Conservation (phyloP, 1,140 invertebrate species). For the Dreissena rostriformis region DNA sequence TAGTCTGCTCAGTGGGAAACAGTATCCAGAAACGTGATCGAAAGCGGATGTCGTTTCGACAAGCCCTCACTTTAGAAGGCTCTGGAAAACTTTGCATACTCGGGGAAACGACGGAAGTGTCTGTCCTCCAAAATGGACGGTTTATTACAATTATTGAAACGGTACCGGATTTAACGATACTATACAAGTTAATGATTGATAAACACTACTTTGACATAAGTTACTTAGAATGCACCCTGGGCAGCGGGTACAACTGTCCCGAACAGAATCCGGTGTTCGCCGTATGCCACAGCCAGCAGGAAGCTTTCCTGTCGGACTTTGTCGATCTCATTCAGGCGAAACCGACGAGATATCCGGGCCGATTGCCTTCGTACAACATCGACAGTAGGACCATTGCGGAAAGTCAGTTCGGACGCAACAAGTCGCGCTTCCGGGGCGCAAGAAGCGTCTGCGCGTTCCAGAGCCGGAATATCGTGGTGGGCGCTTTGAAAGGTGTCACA, state of each 20-base stretch:
- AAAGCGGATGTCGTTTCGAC: slow-evolving; percentile 31
- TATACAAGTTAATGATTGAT: slow-evolving; percentile 41
- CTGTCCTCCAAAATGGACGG: slow-evolving; percentile 26
- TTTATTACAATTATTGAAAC: slow-evolving; percentile 38
- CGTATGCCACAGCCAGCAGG: not conserved
- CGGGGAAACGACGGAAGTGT: slow-evolving; percentile 19
- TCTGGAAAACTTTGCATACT: slow-evolving; percentile 39
- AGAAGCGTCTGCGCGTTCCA: slow-evolving; percentile 26
- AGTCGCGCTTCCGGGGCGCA: slow-evolving; percentile 31
- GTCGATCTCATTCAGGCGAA: slow-evolving; percentile 43
- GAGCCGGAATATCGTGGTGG: slow-evolving; percentile 28
- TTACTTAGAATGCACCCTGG: slow-evolving; percentile 14
- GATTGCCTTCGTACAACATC: slow-evolving; percentile 25
- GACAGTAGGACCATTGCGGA: slow-evolving; percentile 7
- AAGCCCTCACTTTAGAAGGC: slow-evolving; percentile 24
- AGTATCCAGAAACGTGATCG: slow-evolving; percentile 49
- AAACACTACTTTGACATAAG: slow-evolving; percentile 38
- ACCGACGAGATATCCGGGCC: slow-evolving; percentile 13
- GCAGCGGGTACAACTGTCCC: slow-evolving; percentile 1
- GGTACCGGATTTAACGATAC: slow-evolving; percentile 2
- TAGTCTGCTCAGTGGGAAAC: slow-evolving; percentile 23
- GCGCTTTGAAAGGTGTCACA: slow-evolving; percentile 21
- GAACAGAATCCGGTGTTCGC: slow-evolving; percentile 10
- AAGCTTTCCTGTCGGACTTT: slow-evolving; percentile 19
- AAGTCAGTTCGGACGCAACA: slow-evolving; percentile 21